A percentile compares a stretch with the other conserved stretches of the same genome.
These are phyloP conservation scores for Octodon degus DNA, from an alignment of 2,113 vertebrate genomes.

Conservation along the genomic window DNA sequence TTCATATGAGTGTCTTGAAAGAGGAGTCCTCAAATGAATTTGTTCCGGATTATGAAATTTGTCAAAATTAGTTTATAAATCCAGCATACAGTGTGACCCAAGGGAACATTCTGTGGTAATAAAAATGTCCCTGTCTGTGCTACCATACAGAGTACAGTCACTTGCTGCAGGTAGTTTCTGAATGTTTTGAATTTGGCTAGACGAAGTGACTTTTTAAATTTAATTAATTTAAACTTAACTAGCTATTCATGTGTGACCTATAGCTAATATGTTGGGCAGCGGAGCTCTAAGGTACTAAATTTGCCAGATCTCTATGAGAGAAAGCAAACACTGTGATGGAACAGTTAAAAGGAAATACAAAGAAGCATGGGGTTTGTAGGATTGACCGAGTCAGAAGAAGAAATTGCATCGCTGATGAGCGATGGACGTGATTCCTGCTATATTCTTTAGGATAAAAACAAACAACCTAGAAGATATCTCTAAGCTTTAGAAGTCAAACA, in stretches of 20 bases:
- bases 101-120: neutral
- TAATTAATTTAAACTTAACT: constrained; percentile 27
- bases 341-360: neutral
- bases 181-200: neutral
- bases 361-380: neutral
- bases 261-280: neutral
- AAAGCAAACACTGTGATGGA: neutral
- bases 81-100: neutral
- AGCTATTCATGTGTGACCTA: neutral
- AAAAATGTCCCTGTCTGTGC: neutral
- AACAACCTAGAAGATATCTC: neutral
- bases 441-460: neutral
- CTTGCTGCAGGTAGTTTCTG: neutral
- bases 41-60: neutral
- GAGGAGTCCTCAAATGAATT: neutral
- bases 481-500: neutral
- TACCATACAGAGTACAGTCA: neutral
- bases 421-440: neutral
- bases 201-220: constrained; percentile 40
- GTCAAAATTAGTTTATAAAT: constrained; percentile 44
- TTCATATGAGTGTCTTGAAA: neutral
- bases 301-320: neutral
- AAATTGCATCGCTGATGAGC: neutral
- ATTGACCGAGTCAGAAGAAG: neutral
- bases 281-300: neutral